A percentile compares a stretch with the other conserved stretches of the same genome.
These are phyloP conservation scores for Manduca sexta DNA, from an alignment of 1,140 invertebrate genomes.

Conservation along the genomic window DNA sequence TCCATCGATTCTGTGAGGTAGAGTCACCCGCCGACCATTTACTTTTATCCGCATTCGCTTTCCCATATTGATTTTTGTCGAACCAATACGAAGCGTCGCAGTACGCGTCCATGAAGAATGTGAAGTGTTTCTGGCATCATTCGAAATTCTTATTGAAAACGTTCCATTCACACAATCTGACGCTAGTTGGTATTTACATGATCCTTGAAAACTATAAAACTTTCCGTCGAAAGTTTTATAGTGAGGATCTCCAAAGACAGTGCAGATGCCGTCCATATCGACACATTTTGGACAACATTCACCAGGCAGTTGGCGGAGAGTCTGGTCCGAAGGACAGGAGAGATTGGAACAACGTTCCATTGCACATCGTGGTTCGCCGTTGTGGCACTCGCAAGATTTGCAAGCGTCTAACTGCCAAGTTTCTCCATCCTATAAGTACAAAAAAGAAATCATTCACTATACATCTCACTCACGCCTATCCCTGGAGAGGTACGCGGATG, in stretches of 20 bases:
- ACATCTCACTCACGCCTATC: no score
- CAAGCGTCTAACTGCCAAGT: conserved; percentile 90
- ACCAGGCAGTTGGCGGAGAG: conserved; percentile 79
- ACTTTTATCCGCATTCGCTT: conserved; percentile 90
- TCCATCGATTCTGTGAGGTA: conserved; percentile 77
- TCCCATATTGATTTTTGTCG: conserved; percentile 88
- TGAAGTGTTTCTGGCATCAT: conserved; percentile 85
- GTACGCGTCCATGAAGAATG: conserved; percentile 92
- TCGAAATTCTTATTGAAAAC: conserved; percentile 92
- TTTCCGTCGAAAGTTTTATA: conserved; percentile 95
- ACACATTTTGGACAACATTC: conserved; percentile 92
- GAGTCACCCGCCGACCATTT: conserved; percentile 80
- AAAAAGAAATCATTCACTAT: no score
- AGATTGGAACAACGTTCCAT: conserved; percentile 81
- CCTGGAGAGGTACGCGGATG: no score
- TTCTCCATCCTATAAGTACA: conserved; percentile 83
- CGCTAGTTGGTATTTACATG: conserved; percentile 91
- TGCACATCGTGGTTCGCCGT: conserved; percentile 86
- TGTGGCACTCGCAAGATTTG: conserved; percentile 86
- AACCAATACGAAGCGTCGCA: conserved; percentile 83
- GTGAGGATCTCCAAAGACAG: conserved; percentile 92
- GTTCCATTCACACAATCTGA: conserved; percentile 85
- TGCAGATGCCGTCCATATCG: conserved; percentile 91
- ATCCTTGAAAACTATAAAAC: conserved; percentile 92
- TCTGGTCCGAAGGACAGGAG: conserved; percentile 83